Evolutionary conservation across 2,113 vertebrate species (phyloP), one percentile per base, ranked within the genome.

Genomic region (Dicerorhinus sumatrensis): DNA sequence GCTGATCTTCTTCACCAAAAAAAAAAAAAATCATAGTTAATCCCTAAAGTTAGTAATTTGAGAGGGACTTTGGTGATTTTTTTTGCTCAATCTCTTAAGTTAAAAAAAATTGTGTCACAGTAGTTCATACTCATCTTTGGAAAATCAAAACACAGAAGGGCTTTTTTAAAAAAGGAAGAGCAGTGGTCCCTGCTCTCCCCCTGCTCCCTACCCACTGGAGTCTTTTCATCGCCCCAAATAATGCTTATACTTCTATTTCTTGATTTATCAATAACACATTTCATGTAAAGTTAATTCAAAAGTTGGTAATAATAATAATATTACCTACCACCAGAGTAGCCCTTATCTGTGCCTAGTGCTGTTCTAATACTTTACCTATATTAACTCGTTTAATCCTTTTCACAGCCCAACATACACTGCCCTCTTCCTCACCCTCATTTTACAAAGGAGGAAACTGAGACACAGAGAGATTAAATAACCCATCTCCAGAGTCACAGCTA

Each of bases 71-170:
- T 14, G 21, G 51, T 42, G 23, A 77, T 60, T 48, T 54, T 16
- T 72, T 92, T 77, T 56, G 56, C 46, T 95, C 72, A 25, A 13
- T 86, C 58, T 89, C 48, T 84, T 62, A 80, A 84, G 51, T n/a
- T 42, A 29, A 46, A 42, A 85, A 56, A 73, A 83, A 85, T 67
- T 67, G 9, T 62, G 17, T 13, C 4, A 1, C 20, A 21, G 62
- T 33, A 56, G n/a, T 56, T 33, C 39, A 62, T 70, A 51, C 4
- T 33, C 31, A 56, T 56, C 51, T 6, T 80, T 80, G 70, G 86
- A 79, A 95, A 96, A 91, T 93, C 48, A 29, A 83, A 92, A 42
- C 48, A 80, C 36, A 85, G 54, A 75, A 56, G 29, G 36, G 3
- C 11, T 90, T 88, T 80, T 73, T 31, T 54, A 33, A 67, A 67